These are phyloP conservation scores for Agrypnus murinus DNA, from an alignment of 2,888 invertebrate species.

Conservation along the genomic window DNA sequence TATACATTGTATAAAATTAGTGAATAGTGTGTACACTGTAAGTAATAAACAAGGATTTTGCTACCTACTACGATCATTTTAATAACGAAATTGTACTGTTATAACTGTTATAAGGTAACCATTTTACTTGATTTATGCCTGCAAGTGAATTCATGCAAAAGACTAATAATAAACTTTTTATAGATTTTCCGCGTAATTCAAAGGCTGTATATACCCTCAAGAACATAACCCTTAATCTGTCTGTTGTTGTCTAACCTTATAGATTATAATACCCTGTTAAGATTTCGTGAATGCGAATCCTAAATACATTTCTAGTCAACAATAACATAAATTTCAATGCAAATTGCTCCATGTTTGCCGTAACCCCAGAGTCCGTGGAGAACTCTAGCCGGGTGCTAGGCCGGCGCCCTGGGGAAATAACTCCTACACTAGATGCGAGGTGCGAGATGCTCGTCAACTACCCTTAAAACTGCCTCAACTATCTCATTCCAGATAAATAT, in stretches of 20 bases:
- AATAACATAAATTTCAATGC: constrained; percentile 66
- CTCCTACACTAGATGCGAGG: constrained; percentile 51
- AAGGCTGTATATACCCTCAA: constrained; percentile 24
- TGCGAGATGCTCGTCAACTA: constrained; percentile 57
- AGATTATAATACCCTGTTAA: constrained; percentile 50
- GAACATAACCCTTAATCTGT: constrained; percentile 42
- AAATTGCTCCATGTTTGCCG: constrained; percentile 64
- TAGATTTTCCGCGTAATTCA: constrained; percentile 16
- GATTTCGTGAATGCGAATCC: constrained; percentile 53
- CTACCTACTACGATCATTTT: background rate
- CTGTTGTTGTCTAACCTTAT: constrained; percentile 46
- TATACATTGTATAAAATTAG: no score
- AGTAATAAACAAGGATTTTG: background rate
- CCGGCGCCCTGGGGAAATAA: constrained; percentile 59
- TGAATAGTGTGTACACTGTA: background rate
- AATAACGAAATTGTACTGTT: background rate
- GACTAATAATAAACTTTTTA: constrained; percentile 7
- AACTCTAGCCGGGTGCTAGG: constrained; percentile 60
- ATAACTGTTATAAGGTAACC: no score
- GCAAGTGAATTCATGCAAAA: background rate
- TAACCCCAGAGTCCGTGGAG: constrained; percentile 60
- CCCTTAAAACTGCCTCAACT: constrained; percentile 54
- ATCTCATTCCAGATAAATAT: constrained; percentile 38
- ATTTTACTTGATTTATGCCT: background rate
- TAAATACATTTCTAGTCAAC: constrained; percentile 63